Percentiles rank a stretch among this genome's conserved stretches.
Conservation (phyloP, 1,140 invertebrate genomes). For the Goniozus legneri region DNA sequence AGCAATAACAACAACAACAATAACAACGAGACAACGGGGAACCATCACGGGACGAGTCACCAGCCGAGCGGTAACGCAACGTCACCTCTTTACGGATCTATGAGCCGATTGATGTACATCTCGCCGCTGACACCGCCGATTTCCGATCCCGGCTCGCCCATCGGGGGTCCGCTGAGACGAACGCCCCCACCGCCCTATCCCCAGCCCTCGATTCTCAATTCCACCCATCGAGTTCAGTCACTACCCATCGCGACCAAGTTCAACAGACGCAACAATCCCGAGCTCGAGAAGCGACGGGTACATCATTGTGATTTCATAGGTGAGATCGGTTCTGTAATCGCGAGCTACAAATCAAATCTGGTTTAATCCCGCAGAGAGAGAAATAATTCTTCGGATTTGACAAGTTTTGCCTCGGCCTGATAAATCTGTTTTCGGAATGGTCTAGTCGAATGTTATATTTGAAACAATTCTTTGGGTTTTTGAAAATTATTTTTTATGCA, state of each 20-base stretch:
- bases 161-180: slow-evolving; percentile 57
- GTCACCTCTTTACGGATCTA: slow-evolving; percentile 48
- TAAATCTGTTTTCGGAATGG: no score
- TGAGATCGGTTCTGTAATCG: no score
- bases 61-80: slow-evolving; percentile 46
- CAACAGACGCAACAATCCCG: slow-evolving; percentile 93
- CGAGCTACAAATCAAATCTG: no score
- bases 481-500: no score
- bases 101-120: slow-evolving; percentile 67
- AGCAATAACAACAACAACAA: slow-evolving; percentile 4
- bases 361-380: no score
- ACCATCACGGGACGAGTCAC: slow-evolving; percentile 39
- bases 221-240: slow-evolving; percentile 45
- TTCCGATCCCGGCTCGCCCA: slow-evolving; percentile 77
- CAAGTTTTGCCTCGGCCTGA: no score
- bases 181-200: slow-evolving; percentile 65
- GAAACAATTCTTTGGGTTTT: no score
- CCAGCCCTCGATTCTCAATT: slow-evolving; percentile 47
- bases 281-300: slow-evolving; percentile 89
- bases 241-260: slow-evolving; percentile 61
- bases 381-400: no score
- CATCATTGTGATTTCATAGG: slow-evolving; percentile 94
- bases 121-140: slow-evolving; percentile 78
- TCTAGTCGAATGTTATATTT: no score
- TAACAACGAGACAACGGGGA: slow-evolving; percentile 16